Percentiles rank a stretch among this genome's conserved stretches.
phyloP scores from a whole-genome alignment of 2,888 invertebrate genomes.

The Eudasyphora cyanicolor region DNA sequence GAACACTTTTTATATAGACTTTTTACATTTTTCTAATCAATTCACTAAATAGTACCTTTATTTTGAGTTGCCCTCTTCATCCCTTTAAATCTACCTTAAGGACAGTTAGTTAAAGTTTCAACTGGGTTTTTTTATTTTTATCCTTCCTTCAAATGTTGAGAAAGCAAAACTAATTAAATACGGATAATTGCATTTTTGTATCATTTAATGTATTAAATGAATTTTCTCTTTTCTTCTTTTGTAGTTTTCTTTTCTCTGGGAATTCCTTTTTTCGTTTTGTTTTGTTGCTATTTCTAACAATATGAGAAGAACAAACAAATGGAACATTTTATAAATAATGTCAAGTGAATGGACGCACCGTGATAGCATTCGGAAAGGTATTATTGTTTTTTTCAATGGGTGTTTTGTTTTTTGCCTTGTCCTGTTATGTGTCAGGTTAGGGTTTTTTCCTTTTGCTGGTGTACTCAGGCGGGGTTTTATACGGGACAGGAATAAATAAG shows the following conservation, averaged over 20 bases:
- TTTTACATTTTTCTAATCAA: no score
- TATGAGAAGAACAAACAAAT: neutral
- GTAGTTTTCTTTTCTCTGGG: slow-evolving; percentile 22
- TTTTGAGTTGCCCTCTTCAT: neutral
- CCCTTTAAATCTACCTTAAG: no score
- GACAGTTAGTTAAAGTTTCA: no score
- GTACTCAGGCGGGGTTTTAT: neutral
- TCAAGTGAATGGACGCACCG: slow-evolving; percentile 44
- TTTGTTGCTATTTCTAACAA: neutral
- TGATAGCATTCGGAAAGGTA: slow-evolving; percentile 49
- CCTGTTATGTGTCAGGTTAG: neutral
- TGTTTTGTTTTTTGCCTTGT: neutral
- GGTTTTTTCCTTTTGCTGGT: slow-evolving; percentile 20
- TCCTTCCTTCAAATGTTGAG: slow-evolving; percentile 20
- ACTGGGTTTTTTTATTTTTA: no score
- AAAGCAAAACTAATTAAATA: slow-evolving; percentile 60
- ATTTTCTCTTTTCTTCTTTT: slow-evolving; percentile 9
- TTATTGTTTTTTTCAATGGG: slow-evolving; percentile 46
- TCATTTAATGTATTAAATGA: slow-evolving; percentile 5
- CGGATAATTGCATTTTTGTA: slow-evolving; percentile 56
- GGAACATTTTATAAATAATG: slow-evolving; percentile 32
- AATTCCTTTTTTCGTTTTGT: slow-evolving; percentile 5
- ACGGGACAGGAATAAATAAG: neutral
- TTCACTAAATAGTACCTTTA: no score
- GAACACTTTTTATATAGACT: no score